A percentile compares a stretch with the other conserved stretches of the same genome.
Evolutionary conservation across 1,140 invertebrate genomes (phyloP).

Genomic region (Drosophila pachea): DNA sequence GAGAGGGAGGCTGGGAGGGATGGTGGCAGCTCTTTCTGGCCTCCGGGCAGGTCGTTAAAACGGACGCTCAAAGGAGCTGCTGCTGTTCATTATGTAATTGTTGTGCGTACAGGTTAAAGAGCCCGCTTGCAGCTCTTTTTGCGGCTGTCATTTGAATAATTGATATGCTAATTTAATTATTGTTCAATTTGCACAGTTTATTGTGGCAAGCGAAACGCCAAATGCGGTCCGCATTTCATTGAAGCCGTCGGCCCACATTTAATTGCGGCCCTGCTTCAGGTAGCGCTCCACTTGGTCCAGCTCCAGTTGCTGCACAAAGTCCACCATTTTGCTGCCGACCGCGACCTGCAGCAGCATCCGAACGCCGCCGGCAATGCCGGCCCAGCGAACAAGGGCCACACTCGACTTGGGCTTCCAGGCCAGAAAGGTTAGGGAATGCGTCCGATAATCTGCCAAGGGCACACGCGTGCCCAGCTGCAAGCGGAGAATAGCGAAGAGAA

Average conservation of each 20-base stretch:
- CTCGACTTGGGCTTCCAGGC: constrained; percentile 3
- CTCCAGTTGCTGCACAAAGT: constrained; percentile 33
- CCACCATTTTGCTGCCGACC: constrained; percentile 16
- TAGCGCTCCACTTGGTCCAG: constrained; percentile 18
- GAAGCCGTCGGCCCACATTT: background rate
- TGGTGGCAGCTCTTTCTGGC: constrained; percentile 15
- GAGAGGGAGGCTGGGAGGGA: too few species aligned
- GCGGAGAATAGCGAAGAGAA: background rate
- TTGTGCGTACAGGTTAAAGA: constrained; percentile 39
- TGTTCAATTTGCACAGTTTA: constrained; percentile 65
- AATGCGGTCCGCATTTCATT: too few species aligned
- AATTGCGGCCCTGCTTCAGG: constrained; percentile 8
- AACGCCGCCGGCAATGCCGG: constrained; percentile 11
- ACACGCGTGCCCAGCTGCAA: constrained; percentile 12
- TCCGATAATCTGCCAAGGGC: constrained; percentile 3
- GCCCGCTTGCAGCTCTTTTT: constrained; percentile 29
- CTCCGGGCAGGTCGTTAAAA: constrained; percentile 52
- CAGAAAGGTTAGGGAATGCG: constrained; percentile 2
- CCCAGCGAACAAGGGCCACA: background rate
- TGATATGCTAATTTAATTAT: constrained; percentile 72
- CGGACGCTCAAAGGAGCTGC: constrained; percentile 29
- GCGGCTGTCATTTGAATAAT: constrained; percentile 61
- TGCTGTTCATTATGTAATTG: constrained; percentile 74
- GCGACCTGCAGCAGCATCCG: constrained; percentile 32
- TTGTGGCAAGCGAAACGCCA: constrained; percentile 32